phyloP scores from a whole-genome alignment of 2,113 vertebrate species.

The Ceyx margarethae region DNA sequence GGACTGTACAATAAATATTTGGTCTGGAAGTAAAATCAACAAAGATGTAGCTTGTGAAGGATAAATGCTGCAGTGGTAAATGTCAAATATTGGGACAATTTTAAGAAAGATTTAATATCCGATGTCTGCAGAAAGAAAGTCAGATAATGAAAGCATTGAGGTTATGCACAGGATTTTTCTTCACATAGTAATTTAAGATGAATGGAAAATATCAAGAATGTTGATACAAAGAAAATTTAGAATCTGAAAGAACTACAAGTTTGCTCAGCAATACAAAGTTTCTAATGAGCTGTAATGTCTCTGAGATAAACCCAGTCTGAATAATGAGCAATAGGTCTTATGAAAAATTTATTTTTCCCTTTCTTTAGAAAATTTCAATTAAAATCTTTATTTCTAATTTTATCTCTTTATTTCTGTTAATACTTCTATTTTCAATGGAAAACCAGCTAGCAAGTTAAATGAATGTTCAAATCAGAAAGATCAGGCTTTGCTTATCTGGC shows the following conservation, averaged over 20 bases:
- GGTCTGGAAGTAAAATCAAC: constrained; percentile 53
- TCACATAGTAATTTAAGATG: background rate
- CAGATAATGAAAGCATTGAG: constrained; percentile 5
- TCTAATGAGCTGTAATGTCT: background rate
- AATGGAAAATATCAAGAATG: background rate
- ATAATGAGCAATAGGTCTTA: background rate
- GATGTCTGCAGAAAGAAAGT: background rate
- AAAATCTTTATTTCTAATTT: background rate
- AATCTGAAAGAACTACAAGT: background rate
- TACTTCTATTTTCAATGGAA: background rate
- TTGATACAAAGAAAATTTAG: background rate
- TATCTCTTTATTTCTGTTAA: background rate
- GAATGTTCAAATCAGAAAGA: background rate
- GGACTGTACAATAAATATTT: constrained; percentile 61
- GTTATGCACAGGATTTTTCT: background rate
- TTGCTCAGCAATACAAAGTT: background rate
- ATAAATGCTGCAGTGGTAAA: constrained; percentile 27
- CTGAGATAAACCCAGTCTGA: background rate
- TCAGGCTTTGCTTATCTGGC: background rate
- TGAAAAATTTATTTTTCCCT: background rate
- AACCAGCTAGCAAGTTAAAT: background rate
- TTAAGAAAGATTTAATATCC: constrained; percentile 43
- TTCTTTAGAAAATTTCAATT: background rate
- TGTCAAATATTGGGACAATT: constrained; percentile 31
- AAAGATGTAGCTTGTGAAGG: constrained; percentile 51